Evolutionary conservation across 2,797 vertebrate genomes (phyloP).

Genomic region (Semaprochilodus insignis): DNA sequence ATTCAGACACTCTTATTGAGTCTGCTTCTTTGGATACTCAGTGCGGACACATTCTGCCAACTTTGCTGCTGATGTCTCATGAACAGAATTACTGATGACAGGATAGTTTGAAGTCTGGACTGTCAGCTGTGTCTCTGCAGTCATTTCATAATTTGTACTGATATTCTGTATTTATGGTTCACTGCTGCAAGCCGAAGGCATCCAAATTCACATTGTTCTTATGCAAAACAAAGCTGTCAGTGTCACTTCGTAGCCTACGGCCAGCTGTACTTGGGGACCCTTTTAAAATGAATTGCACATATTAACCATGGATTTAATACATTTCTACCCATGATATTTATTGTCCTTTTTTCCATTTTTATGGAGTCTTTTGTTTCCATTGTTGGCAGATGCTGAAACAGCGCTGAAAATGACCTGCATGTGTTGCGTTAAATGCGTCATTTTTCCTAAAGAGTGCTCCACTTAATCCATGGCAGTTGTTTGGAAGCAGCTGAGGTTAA

Average conservation of each 20-base stretch:
- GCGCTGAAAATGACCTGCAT: slow-evolving; percentile 61
- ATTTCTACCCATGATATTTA: slow-evolving; percentile 61
- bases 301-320: slow-evolving; percentile 66
- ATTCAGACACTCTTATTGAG: neutral
- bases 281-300: slow-evolving; percentile 58
- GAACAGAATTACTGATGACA: slow-evolving; percentile 4
- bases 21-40: neutral
- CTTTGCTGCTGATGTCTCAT: neutral
- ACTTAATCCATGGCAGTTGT: slow-evolving; percentile 61
- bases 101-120: slow-evolving; percentile 8
- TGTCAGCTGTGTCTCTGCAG: neutral
- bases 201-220: slow-evolving; percentile 4
- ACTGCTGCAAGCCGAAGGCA: neutral
- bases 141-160: slow-evolving; percentile 30
- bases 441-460: slow-evolving; percentile 51
- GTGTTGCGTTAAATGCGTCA: slow-evolving; percentile 68
- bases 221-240: slow-evolving; percentile 16
- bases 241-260: slow-evolving; percentile 8
- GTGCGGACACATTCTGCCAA: neutral
- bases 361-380: slow-evolving; percentile 68
- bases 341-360: slow-evolving; percentile 55
- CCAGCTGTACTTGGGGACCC: slow-evolving; percentile 41
- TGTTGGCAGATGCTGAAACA: slow-evolving; percentile 69
- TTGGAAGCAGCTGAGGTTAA: slow-evolving; percentile 59
- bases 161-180: slow-evolving; percentile 30